Evolutionary conservation across 2,888 invertebrate genomes (phyloP), one percentile per base, ranked within the genome.

Genomic region (Lutraria lutraria): DNA sequence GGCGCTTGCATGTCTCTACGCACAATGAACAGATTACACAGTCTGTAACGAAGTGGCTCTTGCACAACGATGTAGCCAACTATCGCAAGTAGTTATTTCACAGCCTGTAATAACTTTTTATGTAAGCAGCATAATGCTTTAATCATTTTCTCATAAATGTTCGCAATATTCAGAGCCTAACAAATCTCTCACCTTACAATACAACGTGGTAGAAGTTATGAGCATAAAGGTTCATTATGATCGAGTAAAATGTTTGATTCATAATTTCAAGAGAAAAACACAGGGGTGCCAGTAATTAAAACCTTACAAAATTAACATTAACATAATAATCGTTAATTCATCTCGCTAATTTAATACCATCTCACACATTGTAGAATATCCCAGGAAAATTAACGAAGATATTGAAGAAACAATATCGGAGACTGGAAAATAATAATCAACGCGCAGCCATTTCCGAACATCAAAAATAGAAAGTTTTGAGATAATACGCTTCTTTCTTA

Each of bases 291-390:
- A 60, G 63, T n/a, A 12, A 68, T 68, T 68, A 68, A 68, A 68
- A 68, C n/a, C 63, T 68, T 68, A 68, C 63, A 68, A 68, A 68
- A 68, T 68, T 68, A 68, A 68, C 63, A 68, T 68, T 68, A 68
- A 68, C 63, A 25, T 68, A 25, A n/a, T 68, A 25, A n/a, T 68
- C 25, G 25, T 68, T 68, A 68, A 68, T 68, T 68, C 43, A 43
- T 68, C 63, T 12, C 25, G 25, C 63, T 25, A 25, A 68, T 68
- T 43, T 43, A 43, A 68, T n/a, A 68, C n/a, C 63, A 68, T 68
- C n/a, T 25, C 12, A n/a, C 25, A 25, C 21, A 68, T 68, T 68
- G 63, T 25, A 3, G n/a, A 68, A 25, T 25, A 25, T 68, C n/a
- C 21, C 3, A 8, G 25, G 63, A 25, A 13, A 56, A n/a, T 25